Evolutionary conservation across 2,113 vertebrate species (phyloP).

Genomic region (Mirza zaza): DNA sequence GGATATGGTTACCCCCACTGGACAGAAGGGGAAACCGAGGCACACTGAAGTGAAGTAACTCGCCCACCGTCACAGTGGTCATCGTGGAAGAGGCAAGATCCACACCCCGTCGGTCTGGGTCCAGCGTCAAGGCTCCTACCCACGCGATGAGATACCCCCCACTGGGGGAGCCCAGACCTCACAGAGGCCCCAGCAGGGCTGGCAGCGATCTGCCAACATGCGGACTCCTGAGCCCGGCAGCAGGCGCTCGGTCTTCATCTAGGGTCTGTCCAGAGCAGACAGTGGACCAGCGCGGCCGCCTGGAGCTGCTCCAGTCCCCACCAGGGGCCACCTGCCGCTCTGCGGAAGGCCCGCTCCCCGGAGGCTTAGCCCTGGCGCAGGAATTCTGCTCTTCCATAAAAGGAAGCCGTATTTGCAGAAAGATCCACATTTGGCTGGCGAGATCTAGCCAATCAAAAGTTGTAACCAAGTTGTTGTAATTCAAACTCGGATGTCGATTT

Average conservation of each 20-base stretch:
- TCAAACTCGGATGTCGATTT: constrained; percentile 72
- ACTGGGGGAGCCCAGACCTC: background rate
- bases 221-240: background rate
- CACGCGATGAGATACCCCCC: accelerated
- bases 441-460: constrained; percentile 74
- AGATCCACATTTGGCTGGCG: constrained; percentile 40
- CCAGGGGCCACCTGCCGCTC: background rate
- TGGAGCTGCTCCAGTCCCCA: accelerated
- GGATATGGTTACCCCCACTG: accelerated
- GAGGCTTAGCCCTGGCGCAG: background rate
- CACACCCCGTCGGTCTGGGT: accelerated
- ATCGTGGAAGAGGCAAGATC: background rate
- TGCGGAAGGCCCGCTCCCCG: accelerated
- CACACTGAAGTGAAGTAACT: accelerated
- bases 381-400: constrained; percentile 59
- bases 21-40: background rate
- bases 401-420: constrained; percentile 43
- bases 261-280: background rate
- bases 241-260: background rate
- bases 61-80: accelerated
- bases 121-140: accelerated
- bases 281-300: accelerated
- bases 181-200: accelerated
- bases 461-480: constrained; percentile 75
- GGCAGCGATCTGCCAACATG: accelerated